Conservation (phyloP, 1,140 invertebrate genomes). For the Polyergus mexicanus region DNA sequence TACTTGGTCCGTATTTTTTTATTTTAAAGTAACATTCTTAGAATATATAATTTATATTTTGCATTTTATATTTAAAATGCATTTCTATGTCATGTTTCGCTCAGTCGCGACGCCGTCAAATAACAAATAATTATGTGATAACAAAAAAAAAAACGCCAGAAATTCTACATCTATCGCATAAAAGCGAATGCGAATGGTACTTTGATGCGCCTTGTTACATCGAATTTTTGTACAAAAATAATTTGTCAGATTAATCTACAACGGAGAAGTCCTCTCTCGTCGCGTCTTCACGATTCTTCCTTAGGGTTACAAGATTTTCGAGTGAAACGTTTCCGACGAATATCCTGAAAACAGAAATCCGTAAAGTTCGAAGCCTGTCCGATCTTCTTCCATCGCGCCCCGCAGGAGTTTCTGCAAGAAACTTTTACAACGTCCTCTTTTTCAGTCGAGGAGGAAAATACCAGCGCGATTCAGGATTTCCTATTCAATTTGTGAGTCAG, state of each 20-base stretch:
- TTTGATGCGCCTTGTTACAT: not conserved
- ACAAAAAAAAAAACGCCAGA: not conserved
- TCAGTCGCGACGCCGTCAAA: not conserved
- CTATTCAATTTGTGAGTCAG: slow-evolving; percentile 62
- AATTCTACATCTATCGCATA: not conserved
- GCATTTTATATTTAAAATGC: not conserved
- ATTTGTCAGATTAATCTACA: slow-evolving; percentile 38
- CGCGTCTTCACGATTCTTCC: slow-evolving; percentile 7
- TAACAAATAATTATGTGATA: slow-evolving; percentile 28
- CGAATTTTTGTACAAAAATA: slow-evolving; percentile 46
- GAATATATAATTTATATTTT: not conserved
- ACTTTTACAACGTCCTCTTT: slow-evolving; percentile 51
- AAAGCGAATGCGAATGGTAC: not conserved
- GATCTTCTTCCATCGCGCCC: slow-evolving; percentile 32
- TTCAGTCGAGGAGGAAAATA: slow-evolving; percentile 36
- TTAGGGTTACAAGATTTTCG: not conserved
- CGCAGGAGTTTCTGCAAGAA: slow-evolving; percentile 18
- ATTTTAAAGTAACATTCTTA: not conserved
- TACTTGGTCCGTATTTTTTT: not conserved
- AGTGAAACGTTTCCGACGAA: slow-evolving; percentile 17
- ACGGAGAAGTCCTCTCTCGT: not conserved
- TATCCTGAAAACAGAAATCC: slow-evolving; percentile 32
- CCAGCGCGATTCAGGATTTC: slow-evolving; percentile 65
- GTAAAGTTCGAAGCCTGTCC: slow-evolving; percentile 33
- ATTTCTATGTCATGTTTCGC: not conserved